Evolutionary conservation across 2,797 vertebrate genomes (phyloP), one percentile per base, ranked within the genome.

Genomic region (Peromyscus eremicus): DNA sequence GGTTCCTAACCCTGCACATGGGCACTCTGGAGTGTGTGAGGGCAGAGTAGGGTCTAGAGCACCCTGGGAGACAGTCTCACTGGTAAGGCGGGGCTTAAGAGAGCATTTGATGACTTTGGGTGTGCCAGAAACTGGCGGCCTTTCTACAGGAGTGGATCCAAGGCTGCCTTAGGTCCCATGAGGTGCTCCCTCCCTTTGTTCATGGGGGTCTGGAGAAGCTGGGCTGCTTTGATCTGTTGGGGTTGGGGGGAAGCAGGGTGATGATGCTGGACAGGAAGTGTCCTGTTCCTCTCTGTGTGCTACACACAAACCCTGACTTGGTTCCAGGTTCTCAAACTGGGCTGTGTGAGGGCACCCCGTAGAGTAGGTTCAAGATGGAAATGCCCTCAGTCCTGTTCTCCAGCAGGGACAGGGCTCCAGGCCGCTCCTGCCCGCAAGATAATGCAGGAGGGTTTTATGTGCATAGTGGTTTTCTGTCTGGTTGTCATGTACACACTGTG

Each of bases 71-170:
- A 68, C 25, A 40, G 13, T 1, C 5, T 9, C 29, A 0, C 1
- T 34, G 64, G n/a, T 8, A 73, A 82, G 7, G 11, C 0, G 11
- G 37, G n/a, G n/a, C 81, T 64, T 23, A 57, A 49, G 40, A 82
- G 27, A 25, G 23, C 64, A 2, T 2, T 1, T 0, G 0, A 32
- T 0, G 1, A 79, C 64, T 40, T 70, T 46, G 3, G 21, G 55
- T 43, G 23, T 82, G 29, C 75, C 10, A 12, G 85, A 25, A 40
- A 81, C 46, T 16, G 52, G 40, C 71, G 27, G 12, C 37, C 81
- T 21, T 73, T 77, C 43, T 52, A 0, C 3, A 46, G 40, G 37
- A 19, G 10, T 19, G 16, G 57, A 21, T 17, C 17, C 0, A 2
- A 57, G 52, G 14, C 71, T 4, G 11, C 34, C 1, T 25, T 21